Base-by-base conservation (phyloP, 2,888 invertebrate genomes). In the Thera britannica region DNA sequence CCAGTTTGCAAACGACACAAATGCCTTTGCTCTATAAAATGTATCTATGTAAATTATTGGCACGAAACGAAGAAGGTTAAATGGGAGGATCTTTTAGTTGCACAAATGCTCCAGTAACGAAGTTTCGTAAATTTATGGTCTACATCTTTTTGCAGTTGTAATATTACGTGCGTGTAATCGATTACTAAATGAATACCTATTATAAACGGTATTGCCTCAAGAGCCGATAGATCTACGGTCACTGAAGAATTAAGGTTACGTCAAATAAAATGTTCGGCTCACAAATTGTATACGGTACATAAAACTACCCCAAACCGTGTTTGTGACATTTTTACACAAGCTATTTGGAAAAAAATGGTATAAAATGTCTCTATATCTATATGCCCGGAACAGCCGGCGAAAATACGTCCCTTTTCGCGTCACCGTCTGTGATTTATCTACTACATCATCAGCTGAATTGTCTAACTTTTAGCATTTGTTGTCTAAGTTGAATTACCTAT, bases 371-470 rank as follows among this genome's bases (percentile, higher is more conserved):
- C 60, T 58, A 70, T 69, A 68, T 64, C 63, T 66, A 61, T 57
- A 58, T 34, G 70, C 68, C 69, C 60, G 58, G 44, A 70, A 62
- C 76, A 73, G 72, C 61, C 61, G 46, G 62, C 58, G 57, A 64
- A 69, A 59, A 71, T 71, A 70, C 23, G 57, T 55, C 58, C 56
- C 62, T 68, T 75, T 72, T 64, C 64, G 55, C 56, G 65, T 70
- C 9, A 74, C 65, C 58, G 70, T 62, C 68, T 73, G 70, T 70
- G 62, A 64, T 75, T 72, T 72, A 77, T 71, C 46, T 57, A 65
- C 55, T 68, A 23, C 23, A 23, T 71, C 67, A 75, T 77, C 68
- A 62, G 56, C 41, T 46, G 63, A 71, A 73, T 70, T 72, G 69
- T 58, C 62, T 55, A 59, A 64, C 67, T 61, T 71, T 75, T 72